These are phyloP conservation scores for Peromyscus aztecus DNA, from an alignment of 2,797 vertebrate genomes.

Conservation along the genomic window DNA sequence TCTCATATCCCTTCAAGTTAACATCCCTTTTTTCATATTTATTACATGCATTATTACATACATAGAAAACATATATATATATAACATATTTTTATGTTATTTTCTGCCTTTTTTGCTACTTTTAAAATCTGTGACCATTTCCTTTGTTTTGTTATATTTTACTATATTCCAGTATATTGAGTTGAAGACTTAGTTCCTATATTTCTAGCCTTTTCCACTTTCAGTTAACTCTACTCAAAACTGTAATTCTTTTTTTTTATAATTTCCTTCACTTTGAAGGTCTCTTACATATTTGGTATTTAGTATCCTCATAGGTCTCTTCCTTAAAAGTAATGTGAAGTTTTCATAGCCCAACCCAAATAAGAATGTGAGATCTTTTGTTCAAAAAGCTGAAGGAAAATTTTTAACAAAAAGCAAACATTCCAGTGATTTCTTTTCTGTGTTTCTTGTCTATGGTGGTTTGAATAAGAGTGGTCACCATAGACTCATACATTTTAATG, in stretches of 20 bases:
- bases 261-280: background rate
- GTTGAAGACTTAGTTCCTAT: background rate
- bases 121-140: background rate
- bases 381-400: background rate
- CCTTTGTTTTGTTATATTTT: background rate
- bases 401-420: background rate
- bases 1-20: background rate
- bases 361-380: background rate
- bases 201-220: background rate
- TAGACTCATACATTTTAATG: background rate
- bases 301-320: background rate
- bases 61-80: no score
- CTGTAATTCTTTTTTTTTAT: background rate
- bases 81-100: background rate
- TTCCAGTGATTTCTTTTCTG: background rate
- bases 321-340: conserved; percentile 27
- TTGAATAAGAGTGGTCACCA: background rate
- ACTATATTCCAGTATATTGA: background rate
- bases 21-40: background rate
- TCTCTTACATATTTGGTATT: background rate
- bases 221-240: background rate
- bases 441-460: background rate
- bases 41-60: background rate
- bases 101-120: background rate
- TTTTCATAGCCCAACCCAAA: background rate